Conservation (phyloP, 2,113 vertebrate genomes). For the Athene noctua region DNA sequence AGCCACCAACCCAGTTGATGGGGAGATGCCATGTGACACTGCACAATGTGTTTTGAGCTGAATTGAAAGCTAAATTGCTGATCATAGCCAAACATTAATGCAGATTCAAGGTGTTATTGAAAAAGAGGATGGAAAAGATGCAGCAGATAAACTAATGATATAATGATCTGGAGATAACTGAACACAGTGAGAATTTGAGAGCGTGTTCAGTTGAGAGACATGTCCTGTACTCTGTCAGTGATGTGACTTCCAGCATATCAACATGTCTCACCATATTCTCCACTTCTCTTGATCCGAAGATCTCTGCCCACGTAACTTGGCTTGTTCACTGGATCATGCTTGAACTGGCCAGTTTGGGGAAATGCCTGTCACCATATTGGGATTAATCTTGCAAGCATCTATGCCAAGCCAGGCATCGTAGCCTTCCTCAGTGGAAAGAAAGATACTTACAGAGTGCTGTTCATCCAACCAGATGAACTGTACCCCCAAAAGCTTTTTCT, state of each 20-base stretch:
- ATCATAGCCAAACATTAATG: not conserved
- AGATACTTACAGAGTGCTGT: not conserved
- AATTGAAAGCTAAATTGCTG: not conserved
- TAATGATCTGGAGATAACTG: not conserved
- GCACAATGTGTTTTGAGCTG: not conserved
- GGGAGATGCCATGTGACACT: not conserved
- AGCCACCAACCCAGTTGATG: not conserved
- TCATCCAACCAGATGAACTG: not conserved
- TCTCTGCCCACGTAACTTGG: not conserved
- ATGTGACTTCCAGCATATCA: not conserved
- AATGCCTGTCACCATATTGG: not conserved
- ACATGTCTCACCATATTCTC: not conserved
- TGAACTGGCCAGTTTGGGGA: rapidly evolving
- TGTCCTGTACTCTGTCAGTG: not conserved
- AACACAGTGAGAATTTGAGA: not conserved
- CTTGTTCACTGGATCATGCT: not conserved
- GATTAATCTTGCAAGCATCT: not conserved
- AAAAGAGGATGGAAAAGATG: not conserved
- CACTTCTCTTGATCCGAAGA: not conserved
- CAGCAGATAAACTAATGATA: not conserved
- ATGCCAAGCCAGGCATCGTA: not conserved
- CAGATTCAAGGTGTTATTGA: not conserved
- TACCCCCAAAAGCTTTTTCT: not conserved
- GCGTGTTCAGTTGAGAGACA: not conserved
- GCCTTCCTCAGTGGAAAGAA: not conserved